Percentiles rank a stretch among this genome's conserved stretches.
These are phyloP conservation scores for Parazoanthus atlanticus DNA, from an alignment of 92 coral and sea anemone species.

Conservation along the genomic window DNA sequence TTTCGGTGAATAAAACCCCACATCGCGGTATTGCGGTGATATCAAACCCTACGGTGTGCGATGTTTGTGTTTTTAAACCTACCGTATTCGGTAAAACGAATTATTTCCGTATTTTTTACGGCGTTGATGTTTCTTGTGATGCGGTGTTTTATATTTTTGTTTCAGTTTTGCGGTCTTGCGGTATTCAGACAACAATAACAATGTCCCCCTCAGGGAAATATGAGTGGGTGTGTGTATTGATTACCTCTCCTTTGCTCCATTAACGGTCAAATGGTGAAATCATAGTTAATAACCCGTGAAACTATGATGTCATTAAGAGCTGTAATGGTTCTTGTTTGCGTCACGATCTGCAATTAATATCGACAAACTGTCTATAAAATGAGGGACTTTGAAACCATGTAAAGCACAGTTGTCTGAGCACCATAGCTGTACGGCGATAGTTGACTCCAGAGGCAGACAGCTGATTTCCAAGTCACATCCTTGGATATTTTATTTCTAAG, in stretches of 20 bases:
- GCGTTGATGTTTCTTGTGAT: too few species aligned
- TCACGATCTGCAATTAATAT: background rate
- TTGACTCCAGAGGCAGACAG: slow-evolving; percentile 1
- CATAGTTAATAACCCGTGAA: background rate
- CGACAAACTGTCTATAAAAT: background rate
- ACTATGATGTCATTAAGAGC: background rate
- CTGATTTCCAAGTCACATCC: background rate
- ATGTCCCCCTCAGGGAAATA: too few species aligned
- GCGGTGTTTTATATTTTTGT: too few species aligned
- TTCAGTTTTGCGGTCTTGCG: too few species aligned
- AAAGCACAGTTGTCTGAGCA: slow-evolving; percentile 2
- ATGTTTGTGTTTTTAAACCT: too few species aligned
- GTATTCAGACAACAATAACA: too few species aligned
- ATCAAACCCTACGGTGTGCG: too few species aligned
- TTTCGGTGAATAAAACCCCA: too few species aligned
- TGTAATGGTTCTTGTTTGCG: background rate
- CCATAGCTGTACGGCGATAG: background rate
- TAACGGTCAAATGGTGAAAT: background rate
- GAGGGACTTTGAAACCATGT: background rate
- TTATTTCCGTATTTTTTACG: too few species aligned
- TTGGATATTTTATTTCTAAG: background rate
- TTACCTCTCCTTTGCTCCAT: background rate
- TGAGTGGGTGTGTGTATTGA: background rate
- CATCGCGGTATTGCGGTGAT: too few species aligned
- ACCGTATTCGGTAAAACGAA: too few species aligned